A percentile compares a stretch with the other conserved stretches of the same genome.
Evolutionary conservation across 1,140 invertebrate species (phyloP).

Genomic region (Conus ventricosus): DNA sequence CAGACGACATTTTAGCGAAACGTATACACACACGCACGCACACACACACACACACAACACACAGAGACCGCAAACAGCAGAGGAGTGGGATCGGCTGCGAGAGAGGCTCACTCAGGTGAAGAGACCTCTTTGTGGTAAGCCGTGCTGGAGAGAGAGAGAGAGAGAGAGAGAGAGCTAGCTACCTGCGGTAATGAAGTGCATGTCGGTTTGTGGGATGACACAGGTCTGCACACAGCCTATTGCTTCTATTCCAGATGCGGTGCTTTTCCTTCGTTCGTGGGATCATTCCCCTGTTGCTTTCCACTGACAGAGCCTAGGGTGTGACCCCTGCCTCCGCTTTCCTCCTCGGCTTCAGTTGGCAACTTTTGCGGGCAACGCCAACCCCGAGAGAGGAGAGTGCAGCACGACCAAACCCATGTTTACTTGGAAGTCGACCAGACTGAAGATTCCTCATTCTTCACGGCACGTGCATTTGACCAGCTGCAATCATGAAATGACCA

Average conservation of each 20-base stretch:
- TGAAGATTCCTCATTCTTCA: neutral
- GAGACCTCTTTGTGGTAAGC: neutral
- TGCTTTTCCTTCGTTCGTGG: neutral
- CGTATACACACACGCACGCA: neutral
- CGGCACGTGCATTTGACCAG: neutral
- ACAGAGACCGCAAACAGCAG: neutral
- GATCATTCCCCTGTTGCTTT: neutral
- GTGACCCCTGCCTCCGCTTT: neutral
- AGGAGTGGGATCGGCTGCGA: neutral
- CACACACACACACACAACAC: neutral
- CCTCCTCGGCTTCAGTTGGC: too few species aligned
- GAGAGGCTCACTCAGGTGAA: neutral
- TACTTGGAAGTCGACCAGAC: slow-evolving; percentile 5
- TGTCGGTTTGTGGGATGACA: neutral
- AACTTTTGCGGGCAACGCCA: neutral
- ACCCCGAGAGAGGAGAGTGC: neutral
- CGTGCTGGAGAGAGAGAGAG: neutral
- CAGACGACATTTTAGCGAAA: slow-evolving; percentile 19
- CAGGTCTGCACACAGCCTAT: neutral
- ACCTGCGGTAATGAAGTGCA: slow-evolving; percentile 1
- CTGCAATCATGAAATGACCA: neutral
- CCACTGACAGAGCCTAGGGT: neutral
- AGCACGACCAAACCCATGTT: neutral
- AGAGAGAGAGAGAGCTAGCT: neutral
- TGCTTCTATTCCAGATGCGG: neutral